Percentiles rank a stretch among this genome's conserved stretches.
phyloP scores from a whole-genome alignment of 2,113 vertebrate genomes.

The Albula glossodonta region DNA sequence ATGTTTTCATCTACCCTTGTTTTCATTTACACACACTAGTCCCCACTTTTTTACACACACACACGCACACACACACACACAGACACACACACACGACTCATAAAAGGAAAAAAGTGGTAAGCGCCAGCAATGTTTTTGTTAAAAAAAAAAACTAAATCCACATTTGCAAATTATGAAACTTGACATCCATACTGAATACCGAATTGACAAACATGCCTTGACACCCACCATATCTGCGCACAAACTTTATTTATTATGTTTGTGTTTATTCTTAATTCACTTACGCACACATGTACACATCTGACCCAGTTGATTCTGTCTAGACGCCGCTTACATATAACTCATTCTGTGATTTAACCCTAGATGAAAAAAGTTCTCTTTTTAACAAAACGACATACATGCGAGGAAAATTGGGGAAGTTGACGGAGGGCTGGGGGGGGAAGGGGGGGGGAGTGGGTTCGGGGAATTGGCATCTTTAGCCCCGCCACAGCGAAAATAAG shows the following conservation, averaged over 20 bases:
- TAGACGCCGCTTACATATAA: background rate
- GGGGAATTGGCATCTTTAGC: background rate
- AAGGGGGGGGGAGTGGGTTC: background rate
- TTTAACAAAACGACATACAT: background rate
- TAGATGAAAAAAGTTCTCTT: constrained; percentile 1
- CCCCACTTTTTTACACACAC: background rate
- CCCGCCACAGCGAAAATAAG: background rate
- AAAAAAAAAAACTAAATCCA: no score
- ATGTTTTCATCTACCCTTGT: background rate
- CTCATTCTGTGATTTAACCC: background rate
- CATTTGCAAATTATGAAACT: background rate
- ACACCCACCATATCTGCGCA: background rate
- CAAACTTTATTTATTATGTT: background rate
- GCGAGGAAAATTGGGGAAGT: background rate
- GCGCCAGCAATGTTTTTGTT: background rate
- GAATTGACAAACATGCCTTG: background rate
- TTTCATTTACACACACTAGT: no score
- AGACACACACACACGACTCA: background rate
- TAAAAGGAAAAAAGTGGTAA: background rate
- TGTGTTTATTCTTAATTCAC: background rate
- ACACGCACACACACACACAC: background rate
- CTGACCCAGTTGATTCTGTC: background rate
- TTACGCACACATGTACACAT: background rate
- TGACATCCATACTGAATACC: background rate
- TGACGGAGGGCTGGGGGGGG: background rate